Base-by-base conservation (phyloP, 2,113 vertebrate genomes). In the Brachypteracias leptosomus region DNA sequence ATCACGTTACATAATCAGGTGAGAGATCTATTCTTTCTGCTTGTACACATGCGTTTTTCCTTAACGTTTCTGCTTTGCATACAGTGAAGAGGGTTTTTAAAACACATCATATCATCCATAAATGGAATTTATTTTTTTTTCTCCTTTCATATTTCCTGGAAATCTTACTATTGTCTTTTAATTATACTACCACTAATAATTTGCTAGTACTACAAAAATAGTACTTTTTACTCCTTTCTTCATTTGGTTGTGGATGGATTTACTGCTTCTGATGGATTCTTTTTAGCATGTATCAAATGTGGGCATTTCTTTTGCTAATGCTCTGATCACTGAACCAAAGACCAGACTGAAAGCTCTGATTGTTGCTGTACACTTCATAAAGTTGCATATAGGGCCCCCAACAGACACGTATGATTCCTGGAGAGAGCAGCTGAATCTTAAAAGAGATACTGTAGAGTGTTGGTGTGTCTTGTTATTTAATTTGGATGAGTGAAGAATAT, bases 401-500 rank as follows among this genome's bases (percentile, higher is more conserved):
- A 13, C 42, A 78, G 90, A 57, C 88, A 21, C 1, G 0, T 24
- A 25, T n/a, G 70, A 38, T 47, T 89, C 63, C 91, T 82, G 73
- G 51, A 61, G 72, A 88, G 72, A 85, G 82, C 71, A 74, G 52
- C 70, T 79, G 73, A 65, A 59, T 74, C 74, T 11, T 44, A 25
- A 83, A 93, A 46, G 16, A 94, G 65, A 44, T 44, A 4, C 63
- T 63, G 24, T 9, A 31, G 63, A 44, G 88, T 72, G 61, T n/a
- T 68, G n/a, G 26, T n/a, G 61, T 35, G 52, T 13, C 77, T 83
- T 78, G 72, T 58, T 71, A 25, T 95, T 88, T 80, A 86, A 93
- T 95, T 90, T 91, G 65, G 65, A 21, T 59, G 85, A 90, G 47
- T 38, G 83, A 44, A 55, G 63, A 29, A 91, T 63, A 3, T 57